phyloP scores from a whole-genome alignment of 2,113 vertebrate genomes.

The Perccottus glenii region DNA sequence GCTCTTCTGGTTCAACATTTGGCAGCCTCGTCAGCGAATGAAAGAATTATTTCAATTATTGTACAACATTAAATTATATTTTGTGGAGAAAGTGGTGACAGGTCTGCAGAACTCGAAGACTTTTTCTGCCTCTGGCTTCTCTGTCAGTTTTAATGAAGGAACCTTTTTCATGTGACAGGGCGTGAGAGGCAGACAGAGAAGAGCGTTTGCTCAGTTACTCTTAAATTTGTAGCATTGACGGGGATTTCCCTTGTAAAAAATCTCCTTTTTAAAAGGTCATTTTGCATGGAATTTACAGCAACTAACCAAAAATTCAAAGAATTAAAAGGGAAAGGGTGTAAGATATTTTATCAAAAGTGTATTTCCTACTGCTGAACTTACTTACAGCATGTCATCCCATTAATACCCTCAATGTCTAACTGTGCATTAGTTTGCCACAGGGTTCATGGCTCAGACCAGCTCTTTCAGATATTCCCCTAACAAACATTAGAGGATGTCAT shows the following conservation, averaged over 20 bases:
- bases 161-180: conserved; percentile 56
- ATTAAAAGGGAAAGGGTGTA: conserved; percentile 5
- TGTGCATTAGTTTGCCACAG: conserved; percentile 50
- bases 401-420: conserved; percentile 49
- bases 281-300: conserved; percentile 7
- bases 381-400: conserved; percentile 53
- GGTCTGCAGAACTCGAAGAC: conserved; percentile 74
- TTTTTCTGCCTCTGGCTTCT: conserved; percentile 69
- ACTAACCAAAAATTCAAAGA: conserved; percentile 18
- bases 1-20: conserved; percentile 78
- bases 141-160: conserved; percentile 79
- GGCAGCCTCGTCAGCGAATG: conserved; percentile 75
- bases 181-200: conserved; percentile 38
- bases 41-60: conserved; percentile 79
- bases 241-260: conserved; percentile 16
- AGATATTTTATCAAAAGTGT: conserved; percentile 22
- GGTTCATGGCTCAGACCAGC: conserved; percentile 41
- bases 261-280: conserved; percentile 42
- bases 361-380: conserved; percentile 52
- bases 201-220: conserved; percentile 51
- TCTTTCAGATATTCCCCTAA: conserved; percentile 52
- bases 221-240: conserved; percentile 56
- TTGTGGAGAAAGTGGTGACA: conserved; percentile 73
- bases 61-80: conserved; percentile 74
- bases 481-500: conserved; percentile 54